Evolutionary conservation across 2,888 invertebrate genomes (phyloP).

Genomic region (Taenaris catops): DNA sequence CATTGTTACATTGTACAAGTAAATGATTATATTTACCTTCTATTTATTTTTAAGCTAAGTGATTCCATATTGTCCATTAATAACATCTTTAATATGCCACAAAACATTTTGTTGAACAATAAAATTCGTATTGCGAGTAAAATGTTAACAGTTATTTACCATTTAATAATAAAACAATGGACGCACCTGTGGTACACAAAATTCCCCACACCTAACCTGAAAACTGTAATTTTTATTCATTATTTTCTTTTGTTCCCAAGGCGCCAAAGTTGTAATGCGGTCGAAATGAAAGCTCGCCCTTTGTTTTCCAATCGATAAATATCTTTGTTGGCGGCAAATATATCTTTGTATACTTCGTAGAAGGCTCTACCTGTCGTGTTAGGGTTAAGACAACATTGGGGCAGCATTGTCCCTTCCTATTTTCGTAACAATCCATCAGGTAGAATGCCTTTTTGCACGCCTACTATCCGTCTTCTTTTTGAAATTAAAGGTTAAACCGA

Average conservation of each 20-base stretch:
- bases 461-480: too few relatives aligned
- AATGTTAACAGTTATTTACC: too few relatives aligned
- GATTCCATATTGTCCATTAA: too few relatives aligned
- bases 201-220: slow-evolving; percentile 14
- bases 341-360: slow-evolving; percentile 4
- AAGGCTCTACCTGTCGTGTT: slow-evolving; percentile 14
- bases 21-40: too few relatives aligned
- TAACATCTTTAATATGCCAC: too few relatives aligned
- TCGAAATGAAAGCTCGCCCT: slow-evolving; percentile 14
- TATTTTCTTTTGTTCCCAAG: slow-evolving; percentile 20
- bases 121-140: too few relatives aligned
- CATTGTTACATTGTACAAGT: too few relatives aligned
- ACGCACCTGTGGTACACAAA: slow-evolving; percentile 4
- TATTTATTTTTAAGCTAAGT: too few relatives aligned
- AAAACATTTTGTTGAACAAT: too few relatives aligned
- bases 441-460: too few relatives aligned
- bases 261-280: slow-evolving; percentile 18
- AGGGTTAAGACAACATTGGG: slow-evolving; percentile 6
- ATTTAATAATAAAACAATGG: slow-evolving; percentile 13
- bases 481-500: too few relatives aligned
- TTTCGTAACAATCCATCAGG: slow-evolving; percentile 9
- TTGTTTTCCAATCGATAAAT: slow-evolving; percentile 14
- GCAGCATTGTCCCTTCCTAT: slow-evolving; percentile 7
- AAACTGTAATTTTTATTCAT: slow-evolving; percentile 18
- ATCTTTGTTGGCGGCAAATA: slow-evolving; percentile 6